These are phyloP conservation scores for Indicator indicator DNA, from an alignment of 2,113 vertebrate species.

Conservation along the genomic window DNA sequence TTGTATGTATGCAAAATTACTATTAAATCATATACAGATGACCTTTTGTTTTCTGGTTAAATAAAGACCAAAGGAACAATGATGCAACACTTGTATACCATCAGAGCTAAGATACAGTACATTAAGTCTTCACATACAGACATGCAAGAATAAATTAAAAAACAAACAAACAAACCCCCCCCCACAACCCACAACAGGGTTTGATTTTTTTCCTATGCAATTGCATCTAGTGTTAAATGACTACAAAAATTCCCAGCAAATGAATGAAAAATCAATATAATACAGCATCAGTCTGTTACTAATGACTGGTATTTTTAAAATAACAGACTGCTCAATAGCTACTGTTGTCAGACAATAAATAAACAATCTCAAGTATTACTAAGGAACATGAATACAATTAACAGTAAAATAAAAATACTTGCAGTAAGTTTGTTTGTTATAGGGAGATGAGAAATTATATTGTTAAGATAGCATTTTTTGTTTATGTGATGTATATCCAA, in stretches of 20 bases:
- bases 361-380: not conserved
- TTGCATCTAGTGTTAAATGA: not conserved
- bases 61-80: not conserved
- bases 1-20: not conserved
- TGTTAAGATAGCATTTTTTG: not conserved
- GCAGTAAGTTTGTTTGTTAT: not conserved
- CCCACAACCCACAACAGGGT: too few relatives aligned
- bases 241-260: not conserved
- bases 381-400: not conserved
- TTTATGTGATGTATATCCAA: not conserved
- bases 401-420: not conserved
- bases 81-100: not conserved
- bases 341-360: not conserved
- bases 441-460: not conserved
- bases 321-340: not conserved
- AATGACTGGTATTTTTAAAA: not conserved
- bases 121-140: not conserved
- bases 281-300: not conserved
- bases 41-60: not conserved
- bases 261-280: not conserved
- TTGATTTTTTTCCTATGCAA: not conserved
- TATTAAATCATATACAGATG: not conserved
- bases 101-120: not conserved
- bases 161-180: too few relatives aligned
- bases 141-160: not conserved